These are phyloP conservation scores for Lepeophtheirus salmonis DNA, from an alignment of 1,140 invertebrate genomes.

Conservation along the genomic window DNA sequence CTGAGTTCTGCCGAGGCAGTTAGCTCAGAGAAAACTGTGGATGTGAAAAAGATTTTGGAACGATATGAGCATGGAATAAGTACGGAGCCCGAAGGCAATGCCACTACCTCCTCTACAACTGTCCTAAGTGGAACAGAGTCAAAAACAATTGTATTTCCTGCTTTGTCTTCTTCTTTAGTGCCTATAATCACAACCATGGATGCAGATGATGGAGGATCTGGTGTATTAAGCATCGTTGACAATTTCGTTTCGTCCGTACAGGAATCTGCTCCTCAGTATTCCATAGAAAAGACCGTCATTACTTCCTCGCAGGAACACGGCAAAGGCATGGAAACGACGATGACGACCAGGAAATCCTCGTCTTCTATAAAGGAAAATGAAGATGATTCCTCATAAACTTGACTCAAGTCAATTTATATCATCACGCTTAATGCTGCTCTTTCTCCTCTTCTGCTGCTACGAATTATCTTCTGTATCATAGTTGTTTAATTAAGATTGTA, in stretches of 20 bases:
- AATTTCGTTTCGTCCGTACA: background rate
- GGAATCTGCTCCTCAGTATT: background rate
- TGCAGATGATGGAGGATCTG: background rate
- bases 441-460: background rate
- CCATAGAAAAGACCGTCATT: background rate
- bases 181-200: background rate
- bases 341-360: background rate
- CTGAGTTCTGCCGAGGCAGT: background rate
- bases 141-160: background rate
- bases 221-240: background rate
- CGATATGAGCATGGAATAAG: background rate
- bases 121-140: background rate
- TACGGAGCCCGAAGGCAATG: background rate
- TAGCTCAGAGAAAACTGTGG: background rate
- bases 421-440: background rate
- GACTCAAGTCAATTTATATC: no score
- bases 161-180: background rate
- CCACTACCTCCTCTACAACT: background rate
- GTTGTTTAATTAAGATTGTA: background rate
- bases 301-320: background rate
- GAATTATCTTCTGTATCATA: no score
- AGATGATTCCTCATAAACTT: no score
- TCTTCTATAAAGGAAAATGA: background rate
- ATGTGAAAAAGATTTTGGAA: background rate
- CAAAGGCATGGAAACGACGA: background rate